A percentile compares a stretch with the other conserved stretches of the same genome.
Conservation (phyloP, 2,888 invertebrate genomes). For the Lithophane semibrunnea region DNA sequence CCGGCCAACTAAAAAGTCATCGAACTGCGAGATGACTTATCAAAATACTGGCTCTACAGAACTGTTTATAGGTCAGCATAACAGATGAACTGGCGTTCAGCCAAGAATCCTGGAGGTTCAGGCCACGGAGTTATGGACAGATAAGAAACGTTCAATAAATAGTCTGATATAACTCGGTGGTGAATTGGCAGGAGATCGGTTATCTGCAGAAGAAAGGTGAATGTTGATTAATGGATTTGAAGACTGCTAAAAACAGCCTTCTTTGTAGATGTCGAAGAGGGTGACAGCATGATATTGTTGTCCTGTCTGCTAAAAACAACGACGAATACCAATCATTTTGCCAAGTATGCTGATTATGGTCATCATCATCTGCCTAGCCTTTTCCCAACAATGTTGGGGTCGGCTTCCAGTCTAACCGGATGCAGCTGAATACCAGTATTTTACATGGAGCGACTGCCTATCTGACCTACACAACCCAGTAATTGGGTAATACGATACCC, state of each 20-base stretch:
- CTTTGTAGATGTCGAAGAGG: not conserved
- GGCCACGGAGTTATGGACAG: constrained; percentile 42
- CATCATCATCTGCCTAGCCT: no score
- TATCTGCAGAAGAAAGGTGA: not conserved
- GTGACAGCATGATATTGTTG: no score
- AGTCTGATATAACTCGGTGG: constrained; percentile 16
- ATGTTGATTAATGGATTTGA: not conserved
- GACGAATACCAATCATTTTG: not conserved
- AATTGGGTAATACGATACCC: no score
- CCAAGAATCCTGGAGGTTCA: constrained; percentile 55
- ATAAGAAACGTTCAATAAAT: constrained; percentile 57
- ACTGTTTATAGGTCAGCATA: constrained; percentile 65
- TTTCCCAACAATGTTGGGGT: no score
- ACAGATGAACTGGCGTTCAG: constrained; percentile 58
- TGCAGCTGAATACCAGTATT: no score
- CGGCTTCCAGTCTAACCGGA: no score
- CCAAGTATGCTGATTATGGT: not conserved
- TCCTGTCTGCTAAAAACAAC: not conserved
- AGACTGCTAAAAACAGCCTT: not conserved
- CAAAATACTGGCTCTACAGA: constrained; percentile 46
- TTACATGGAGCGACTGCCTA: no score
- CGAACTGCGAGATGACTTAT: constrained; percentile 54
- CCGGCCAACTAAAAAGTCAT: constrained; percentile 49
- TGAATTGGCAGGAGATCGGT: constrained; percentile 36
- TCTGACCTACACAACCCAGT: no score